These are phyloP conservation scores for Bombus impatiens DNA, from an alignment of 1,140 invertebrate genomes.

Conservation along the genomic window DNA sequence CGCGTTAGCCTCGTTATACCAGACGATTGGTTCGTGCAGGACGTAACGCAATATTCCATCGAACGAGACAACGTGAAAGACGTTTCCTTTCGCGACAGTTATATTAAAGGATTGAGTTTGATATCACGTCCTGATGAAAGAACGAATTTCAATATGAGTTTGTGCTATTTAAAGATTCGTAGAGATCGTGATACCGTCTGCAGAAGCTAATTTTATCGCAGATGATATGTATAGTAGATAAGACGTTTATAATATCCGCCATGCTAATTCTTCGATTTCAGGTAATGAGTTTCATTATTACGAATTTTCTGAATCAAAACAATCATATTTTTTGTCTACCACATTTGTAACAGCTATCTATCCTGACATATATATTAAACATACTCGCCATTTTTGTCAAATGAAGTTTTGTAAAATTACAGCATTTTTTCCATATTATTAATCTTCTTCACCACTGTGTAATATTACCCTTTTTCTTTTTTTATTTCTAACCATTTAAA, in stretches of 20 bases:
- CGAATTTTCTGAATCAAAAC: too few species aligned
- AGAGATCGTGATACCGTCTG: neutral
- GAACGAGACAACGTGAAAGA: neutral
- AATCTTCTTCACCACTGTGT: neutral
- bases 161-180: neutral
- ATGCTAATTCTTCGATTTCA: too few species aligned
- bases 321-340: too few species aligned
- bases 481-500: neutral
- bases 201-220: neutral
- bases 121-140: neutral
- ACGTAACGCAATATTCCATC: slow-evolving; percentile 23
- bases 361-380: neutral
- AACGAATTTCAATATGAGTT: neutral
- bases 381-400: neutral
- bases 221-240: too few species aligned
- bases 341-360: neutral
- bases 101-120: neutral
- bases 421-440: neutral
- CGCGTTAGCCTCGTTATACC: slow-evolving; percentile 22
- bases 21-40: too few species aligned
- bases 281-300: too few species aligned
- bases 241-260: too few species aligned
- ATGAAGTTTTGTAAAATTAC: neutral
- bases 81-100: neutral
- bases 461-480: neutral